Conservation (phyloP, 2,113 vertebrate species). For the Leucopsar rothschildi region DNA sequence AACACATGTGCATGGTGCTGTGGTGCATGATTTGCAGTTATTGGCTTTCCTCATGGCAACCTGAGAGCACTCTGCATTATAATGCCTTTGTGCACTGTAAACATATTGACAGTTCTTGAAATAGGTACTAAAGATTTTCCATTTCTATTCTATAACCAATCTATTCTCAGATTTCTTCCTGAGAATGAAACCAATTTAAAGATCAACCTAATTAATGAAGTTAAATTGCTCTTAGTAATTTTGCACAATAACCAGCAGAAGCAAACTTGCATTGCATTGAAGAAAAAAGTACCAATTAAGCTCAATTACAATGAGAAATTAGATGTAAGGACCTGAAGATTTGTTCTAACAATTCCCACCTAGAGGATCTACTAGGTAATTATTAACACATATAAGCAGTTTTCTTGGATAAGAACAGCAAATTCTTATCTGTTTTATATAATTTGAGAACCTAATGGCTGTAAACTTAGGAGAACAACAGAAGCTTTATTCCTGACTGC, state of each 20-base stretch:
- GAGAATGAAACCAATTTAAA: background rate
- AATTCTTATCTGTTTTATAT: background rate
- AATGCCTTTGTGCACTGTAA: background rate
- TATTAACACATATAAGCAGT: background rate
- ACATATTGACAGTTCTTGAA: background rate
- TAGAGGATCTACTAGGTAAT: background rate
- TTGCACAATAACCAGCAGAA: slow-evolving; percentile 21
- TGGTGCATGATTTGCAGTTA: background rate
- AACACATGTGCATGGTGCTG: background rate
- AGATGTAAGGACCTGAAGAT: background rate
- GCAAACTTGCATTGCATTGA: background rate
- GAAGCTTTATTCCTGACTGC: background rate
- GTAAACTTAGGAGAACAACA: background rate
- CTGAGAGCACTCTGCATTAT: background rate
- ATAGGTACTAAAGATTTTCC: background rate
- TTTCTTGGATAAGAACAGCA: background rate
- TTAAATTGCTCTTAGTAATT: background rate
- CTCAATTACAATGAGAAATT: background rate
- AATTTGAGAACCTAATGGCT: background rate
- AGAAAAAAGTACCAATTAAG: slow-evolving; percentile 7
- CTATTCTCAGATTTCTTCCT: background rate
- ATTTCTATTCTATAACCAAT: background rate
- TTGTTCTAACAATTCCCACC: background rate
- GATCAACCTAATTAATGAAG: background rate
- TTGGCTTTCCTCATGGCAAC: background rate